Evolutionary conservation across 2,888 invertebrate genomes (phyloP).

Genomic region (Hipparchia sbordonii): DNA sequence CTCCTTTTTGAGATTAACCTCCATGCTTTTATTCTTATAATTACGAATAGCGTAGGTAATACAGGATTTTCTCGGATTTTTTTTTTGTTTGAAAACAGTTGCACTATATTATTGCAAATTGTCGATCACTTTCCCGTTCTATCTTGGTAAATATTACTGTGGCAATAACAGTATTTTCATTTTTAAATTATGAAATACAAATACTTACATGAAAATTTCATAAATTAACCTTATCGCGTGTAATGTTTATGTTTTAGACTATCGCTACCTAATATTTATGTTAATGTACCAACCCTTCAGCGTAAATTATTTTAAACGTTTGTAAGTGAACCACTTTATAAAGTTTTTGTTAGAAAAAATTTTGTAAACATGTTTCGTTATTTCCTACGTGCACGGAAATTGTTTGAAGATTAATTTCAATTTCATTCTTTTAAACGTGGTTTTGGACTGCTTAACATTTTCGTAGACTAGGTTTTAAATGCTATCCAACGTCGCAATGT

Average conservation of each 20-base stretch:
- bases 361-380: conserved; percentile 17
- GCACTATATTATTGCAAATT: too few relatives aligned
- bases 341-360: conserved; percentile 39
- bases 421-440: neutral
- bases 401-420: neutral
- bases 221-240: conserved; percentile 76
- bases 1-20: too few relatives aligned
- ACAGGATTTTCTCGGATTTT: too few relatives aligned
- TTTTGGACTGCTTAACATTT: neutral
- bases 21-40: too few relatives aligned
- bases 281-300: conserved; percentile 70
- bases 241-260: conserved; percentile 71
- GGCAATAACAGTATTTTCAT: conserved; percentile 44
- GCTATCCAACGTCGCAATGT: neutral
- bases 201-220: conserved; percentile 63
- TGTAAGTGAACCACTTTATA: conserved; percentile 65
- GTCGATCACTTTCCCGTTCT: too few relatives aligned
- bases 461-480: neutral
- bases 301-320: conserved; percentile 73
- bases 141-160: too few relatives aligned
- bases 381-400: conserved; percentile 12
- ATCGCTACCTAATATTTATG: conserved; percentile 71
- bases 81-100: too few relatives aligned
- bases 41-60: too few relatives aligned
- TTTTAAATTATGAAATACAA: conserved; percentile 57